Percentiles rank a stretch among this genome's conserved stretches.
Conservation (phyloP, 2,888 invertebrate genomes). For the Napeogenes sylphis region DNA sequence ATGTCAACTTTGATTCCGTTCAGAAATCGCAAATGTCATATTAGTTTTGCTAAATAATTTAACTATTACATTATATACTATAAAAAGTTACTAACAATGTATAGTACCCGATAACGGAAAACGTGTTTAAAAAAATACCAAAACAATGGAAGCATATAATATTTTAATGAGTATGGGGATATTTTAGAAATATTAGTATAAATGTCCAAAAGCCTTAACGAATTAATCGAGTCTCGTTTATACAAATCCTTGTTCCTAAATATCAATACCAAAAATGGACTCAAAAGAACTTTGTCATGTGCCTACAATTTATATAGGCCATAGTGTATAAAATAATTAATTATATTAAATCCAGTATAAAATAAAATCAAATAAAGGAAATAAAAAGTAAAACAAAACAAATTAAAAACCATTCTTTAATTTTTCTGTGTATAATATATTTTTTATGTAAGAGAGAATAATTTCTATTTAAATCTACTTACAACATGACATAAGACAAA, state of each 20-base stretch:
- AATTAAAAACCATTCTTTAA: slow-evolving; percentile 69
- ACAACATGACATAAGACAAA: slow-evolving; percentile 63
- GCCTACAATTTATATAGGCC: slow-evolving; percentile 34
- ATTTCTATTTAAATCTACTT: slow-evolving; percentile 68
- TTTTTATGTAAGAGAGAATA: slow-evolving; percentile 63
- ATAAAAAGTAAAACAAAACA: slow-evolving; percentile 46
- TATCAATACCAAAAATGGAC: slow-evolving; percentile 12
- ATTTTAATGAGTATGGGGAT: slow-evolving; percentile 18
- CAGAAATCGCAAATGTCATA: slow-evolving; percentile 22
- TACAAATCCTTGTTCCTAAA: slow-evolving; percentile 55
- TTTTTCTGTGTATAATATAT: slow-evolving; percentile 69
- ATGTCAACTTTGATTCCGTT: slow-evolving; percentile 27
- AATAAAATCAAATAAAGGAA: slow-evolving; percentile 40
- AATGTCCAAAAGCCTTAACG: slow-evolving; percentile 41
- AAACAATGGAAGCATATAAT: slow-evolving; percentile 24
- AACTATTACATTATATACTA: slow-evolving; percentile 30
- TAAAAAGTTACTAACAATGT: slow-evolving; percentile 42
- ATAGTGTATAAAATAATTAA: slow-evolving; percentile 27
- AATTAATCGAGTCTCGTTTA: slow-evolving; percentile 48
- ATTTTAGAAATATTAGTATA: slow-evolving; percentile 32
- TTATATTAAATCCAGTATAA: slow-evolving; percentile 35
- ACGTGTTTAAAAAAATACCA: slow-evolving; percentile 12
- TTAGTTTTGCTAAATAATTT: slow-evolving; percentile 24
- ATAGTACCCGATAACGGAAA: slow-evolving; percentile 45
- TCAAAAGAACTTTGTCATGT: slow-evolving; percentile 2